Conservation (phyloP, 2,888 invertebrate species). For the Drosophila anomalata region DNA sequence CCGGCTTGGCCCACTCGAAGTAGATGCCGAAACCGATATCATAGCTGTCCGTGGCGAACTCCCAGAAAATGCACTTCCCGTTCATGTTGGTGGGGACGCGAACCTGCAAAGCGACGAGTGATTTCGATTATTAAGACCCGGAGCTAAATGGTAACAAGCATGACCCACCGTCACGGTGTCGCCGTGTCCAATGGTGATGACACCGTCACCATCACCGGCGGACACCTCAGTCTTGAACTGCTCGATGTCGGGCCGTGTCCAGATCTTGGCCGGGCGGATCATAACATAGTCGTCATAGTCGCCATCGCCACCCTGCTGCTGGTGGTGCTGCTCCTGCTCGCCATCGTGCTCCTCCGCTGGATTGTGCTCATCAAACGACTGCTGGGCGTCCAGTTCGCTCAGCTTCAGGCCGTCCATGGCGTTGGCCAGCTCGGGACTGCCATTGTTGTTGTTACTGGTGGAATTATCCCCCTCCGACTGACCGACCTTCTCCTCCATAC, state of each 20-base stretch:
- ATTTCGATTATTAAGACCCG: background rate
- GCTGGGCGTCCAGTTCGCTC: conserved; percentile 58
- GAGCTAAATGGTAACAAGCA: background rate
- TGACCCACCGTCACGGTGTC: conserved; percentile 94
- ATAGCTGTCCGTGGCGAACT: conserved; percentile 99
- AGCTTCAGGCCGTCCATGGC: conserved; percentile 55
- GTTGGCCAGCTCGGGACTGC: conserved; percentile 36
- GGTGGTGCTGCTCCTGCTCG: conserved; percentile 21
- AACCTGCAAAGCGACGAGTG: conserved; percentile 84
- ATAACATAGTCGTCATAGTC: conserved; percentile 84
- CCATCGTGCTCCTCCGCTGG: conserved; percentile 2
- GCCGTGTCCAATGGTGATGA: conserved; percentile 97
- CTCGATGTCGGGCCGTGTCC: conserved; percentile 94
- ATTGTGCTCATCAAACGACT: conserved; percentile 53
- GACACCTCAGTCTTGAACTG: conserved; percentile 96
- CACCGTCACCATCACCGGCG: conserved; percentile 92
- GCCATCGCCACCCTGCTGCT: conserved; percentile 59
- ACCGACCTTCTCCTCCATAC: conserved; percentile 28
- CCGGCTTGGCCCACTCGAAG: conserved; percentile 98
- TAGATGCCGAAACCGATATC: conserved; percentile 99
- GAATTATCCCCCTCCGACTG: conserved; percentile 9
- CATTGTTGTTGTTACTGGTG: conserved; percentile 28
- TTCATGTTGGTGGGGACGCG: conserved; percentile 98
- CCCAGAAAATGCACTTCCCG: conserved; percentile 98
- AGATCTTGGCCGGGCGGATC: conserved; percentile 94